Percentiles rank a stretch among this genome's conserved stretches.
Conservation (phyloP, 1,140 invertebrate genomes). For the Fragariocoptes setiger region DNA sequence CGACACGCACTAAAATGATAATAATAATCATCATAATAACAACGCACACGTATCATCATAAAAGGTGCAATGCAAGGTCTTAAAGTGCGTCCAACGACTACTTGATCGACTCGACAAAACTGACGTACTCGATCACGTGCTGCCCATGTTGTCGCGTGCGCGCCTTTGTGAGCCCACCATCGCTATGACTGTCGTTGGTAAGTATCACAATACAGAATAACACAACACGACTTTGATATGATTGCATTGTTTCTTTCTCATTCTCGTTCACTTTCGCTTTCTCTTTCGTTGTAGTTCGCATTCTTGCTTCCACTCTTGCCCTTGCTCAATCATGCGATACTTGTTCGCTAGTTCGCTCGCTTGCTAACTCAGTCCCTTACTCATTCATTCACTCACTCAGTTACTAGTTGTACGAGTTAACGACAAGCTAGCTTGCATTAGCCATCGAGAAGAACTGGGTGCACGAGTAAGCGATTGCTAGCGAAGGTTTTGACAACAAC, state of each 20-base stretch:
- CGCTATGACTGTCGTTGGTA: conserved; percentile 20
- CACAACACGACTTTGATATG: conserved; percentile 2
- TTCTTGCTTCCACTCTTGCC: not conserved
- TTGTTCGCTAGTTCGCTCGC: too few relatives aligned
- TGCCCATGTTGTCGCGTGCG: conserved; percentile 59
- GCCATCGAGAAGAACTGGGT: too few relatives aligned
- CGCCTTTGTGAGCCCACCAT: conserved; percentile 42
- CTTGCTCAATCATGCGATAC: too few relatives aligned
- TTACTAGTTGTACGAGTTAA: too few relatives aligned
- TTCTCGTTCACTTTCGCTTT: not conserved
- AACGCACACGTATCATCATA: not conserved
- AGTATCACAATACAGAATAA: conserved; percentile 10
- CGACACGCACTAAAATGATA: not conserved
- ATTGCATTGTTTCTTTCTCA: conserved; percentile 1
- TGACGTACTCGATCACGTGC: conserved; percentile 60
- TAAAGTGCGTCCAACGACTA: conserved; percentile 28
- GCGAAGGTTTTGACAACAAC: too few relatives aligned
- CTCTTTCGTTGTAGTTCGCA: conserved; percentile 1
- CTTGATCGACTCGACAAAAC: conserved; percentile 49
- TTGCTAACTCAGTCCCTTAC: too few relatives aligned
- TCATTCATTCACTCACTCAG: too few relatives aligned
- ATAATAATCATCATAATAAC: not conserved
- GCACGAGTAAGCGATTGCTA: too few relatives aligned
- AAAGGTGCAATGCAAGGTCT: conserved; percentile 15
- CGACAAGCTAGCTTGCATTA: too few relatives aligned